These are phyloP conservation scores for Epinephelus cyanopodus DNA, from an alignment of 2,113 vertebrate species.

Conservation along the genomic window DNA sequence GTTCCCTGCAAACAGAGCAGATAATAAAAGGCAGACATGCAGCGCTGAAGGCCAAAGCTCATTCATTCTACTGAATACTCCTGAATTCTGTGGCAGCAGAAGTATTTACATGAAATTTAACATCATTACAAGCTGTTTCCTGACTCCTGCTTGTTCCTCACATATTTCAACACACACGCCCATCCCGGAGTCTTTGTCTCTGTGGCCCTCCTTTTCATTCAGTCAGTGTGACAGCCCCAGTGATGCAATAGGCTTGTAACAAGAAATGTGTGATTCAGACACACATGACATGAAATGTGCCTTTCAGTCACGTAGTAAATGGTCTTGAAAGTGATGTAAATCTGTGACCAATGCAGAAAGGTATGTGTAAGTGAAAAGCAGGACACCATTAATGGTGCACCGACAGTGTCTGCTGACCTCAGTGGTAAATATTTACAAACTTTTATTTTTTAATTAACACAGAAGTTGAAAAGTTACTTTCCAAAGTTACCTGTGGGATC, in stretches of 20 bases:
- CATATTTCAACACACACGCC: conserved; percentile 3
- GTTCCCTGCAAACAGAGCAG: conserved; percentile 51
- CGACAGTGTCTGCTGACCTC: neutral
- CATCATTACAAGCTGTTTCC: neutral
- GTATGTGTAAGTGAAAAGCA: neutral
- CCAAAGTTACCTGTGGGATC: neutral
- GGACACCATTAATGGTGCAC: too few species aligned
- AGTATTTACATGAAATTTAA: neutral
- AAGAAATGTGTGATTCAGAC: conserved; percentile 70
- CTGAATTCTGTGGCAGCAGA: neutral
- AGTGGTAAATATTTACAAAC: conserved; percentile 22
- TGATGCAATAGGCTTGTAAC: conserved; percentile 68
- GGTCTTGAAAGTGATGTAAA: conserved; percentile 2
- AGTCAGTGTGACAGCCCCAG: conserved; percentile 25
- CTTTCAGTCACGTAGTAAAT: conserved; percentile 61
- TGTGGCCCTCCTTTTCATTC: conserved; percentile 10
- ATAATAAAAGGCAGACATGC: conserved; percentile 1
- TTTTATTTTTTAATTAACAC: neutral
- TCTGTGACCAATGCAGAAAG: neutral
- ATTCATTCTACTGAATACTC: neutral
- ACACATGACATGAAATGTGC: conserved; percentile 60
- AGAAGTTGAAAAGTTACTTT: neutral
- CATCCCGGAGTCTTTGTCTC: conserved; percentile 29
- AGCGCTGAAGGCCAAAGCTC: conserved; percentile 11
- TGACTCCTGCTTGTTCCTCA: conserved; percentile 1